These are phyloP conservation scores for Pluvianellus socialis DNA, from an alignment of 2,113 vertebrate genomes.

Conservation along the genomic window DNA sequence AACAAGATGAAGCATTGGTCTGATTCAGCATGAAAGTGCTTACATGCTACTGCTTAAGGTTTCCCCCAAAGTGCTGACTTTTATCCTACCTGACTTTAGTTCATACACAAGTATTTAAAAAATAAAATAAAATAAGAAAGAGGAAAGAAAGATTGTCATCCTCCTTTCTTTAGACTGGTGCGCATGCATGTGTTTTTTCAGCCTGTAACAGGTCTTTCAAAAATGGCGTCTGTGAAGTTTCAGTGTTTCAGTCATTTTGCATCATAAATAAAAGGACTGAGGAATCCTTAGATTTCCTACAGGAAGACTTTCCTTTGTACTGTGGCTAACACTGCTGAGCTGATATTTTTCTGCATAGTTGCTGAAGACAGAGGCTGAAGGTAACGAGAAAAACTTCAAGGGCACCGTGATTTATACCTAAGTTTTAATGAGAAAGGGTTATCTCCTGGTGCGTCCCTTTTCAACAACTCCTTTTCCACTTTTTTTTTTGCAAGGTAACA, in stretches of 20 bases:
- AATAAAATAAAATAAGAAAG: not conserved
- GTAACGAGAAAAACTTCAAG: slow-evolving; percentile 3
- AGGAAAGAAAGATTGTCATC: not conserved
- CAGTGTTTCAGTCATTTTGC: not conserved
- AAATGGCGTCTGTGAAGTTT: slow-evolving; percentile 53
- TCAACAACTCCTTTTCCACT: not conserved
- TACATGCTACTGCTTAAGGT: not conserved
- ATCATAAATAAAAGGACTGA: slow-evolving; percentile 27
- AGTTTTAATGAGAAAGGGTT: slow-evolving; percentile 32
- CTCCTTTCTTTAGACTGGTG: not conserved
- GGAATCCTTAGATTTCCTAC: slow-evolving; percentile 33
- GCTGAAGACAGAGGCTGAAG: not conserved
- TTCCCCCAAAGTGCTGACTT: slow-evolving; percentile 47
- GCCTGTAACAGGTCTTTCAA: not conserved
- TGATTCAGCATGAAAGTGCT: slow-evolving; percentile 23
- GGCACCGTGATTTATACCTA: not conserved
- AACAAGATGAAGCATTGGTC: not conserved
- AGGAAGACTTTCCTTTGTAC: slow-evolving; percentile 33
- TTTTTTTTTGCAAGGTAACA: not conserved
- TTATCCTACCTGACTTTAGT: slow-evolving; percentile 5
- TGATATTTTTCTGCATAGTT: slow-evolving; percentile 11
- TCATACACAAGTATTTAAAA: slow-evolving; percentile 8
- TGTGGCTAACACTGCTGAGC: not conserved
- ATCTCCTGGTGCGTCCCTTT: not conserved
- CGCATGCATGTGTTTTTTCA: not conserved